Base-by-base conservation (phyloP, 2,113 vertebrate species). In the Alaudala cheleensis region DNA sequence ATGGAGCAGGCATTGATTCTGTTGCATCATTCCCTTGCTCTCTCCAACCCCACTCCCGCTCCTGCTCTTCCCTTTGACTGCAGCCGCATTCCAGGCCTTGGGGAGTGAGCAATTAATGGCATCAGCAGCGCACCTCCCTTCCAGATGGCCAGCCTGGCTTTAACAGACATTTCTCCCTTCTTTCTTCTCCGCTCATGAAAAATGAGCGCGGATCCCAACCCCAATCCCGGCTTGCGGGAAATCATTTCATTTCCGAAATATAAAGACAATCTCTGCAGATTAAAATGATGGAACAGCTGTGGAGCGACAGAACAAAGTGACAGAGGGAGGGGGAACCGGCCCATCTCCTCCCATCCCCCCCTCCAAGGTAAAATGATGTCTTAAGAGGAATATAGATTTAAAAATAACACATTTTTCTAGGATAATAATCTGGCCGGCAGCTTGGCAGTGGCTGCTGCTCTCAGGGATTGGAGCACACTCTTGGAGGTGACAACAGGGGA, bases 221-320 rank as follows among this genome's bases (percentile, higher is more conserved):
- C 40, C 78, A 85, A 95, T 85, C 94, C 87, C 13, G 2, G 69
- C 71, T 94, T 57, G 62, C 0, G 5, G 84, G 83, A 76, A 92
- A 96, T 88, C 3, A 78, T 92, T 85, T 71, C 45, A 79, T 92
- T 93, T 53, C 80, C 1, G 64, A 92, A 95, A 90, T 78, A 67
- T 71, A 57, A 91, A 87, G 78, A 44, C 83, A 60, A 93, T 96
- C 86, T 94, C 95, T 2, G 17, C 81, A 87, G 97, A 97, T 97
- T 96, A 96, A 93, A 92, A 86, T 54, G 84, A 74, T 45, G 62
- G 85, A 96, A 91, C 94, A 95, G 90, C 88, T 95, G 90, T 2
- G 76, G 69, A 77, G 62, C 4, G 3, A 57, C 34, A 44, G 40
- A 76, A 34, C 53, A 37, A 80, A 92, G 58, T 14, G 78, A 50